Percentiles rank a stretch among this genome's conserved stretches.
Evolutionary conservation across 2,888 invertebrate species (phyloP).

Genomic region (Caprella mutica): DNA sequence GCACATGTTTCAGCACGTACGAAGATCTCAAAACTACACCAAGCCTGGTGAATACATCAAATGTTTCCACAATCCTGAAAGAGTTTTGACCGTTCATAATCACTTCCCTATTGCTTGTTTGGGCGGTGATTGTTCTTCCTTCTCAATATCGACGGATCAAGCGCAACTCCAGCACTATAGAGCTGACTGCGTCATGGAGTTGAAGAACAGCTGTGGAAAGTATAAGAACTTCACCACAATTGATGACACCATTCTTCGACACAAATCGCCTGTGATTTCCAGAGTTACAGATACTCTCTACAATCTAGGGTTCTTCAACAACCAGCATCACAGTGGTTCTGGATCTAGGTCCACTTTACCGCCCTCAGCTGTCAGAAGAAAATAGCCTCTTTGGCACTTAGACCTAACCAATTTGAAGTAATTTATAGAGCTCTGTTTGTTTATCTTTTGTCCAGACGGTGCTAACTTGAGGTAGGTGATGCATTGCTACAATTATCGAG

Average conservation of each 20-base stretch:
- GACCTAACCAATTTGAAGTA: no score
- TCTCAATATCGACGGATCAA: conserved; percentile 63
- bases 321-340: no score
- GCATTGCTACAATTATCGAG: no score
- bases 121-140: conserved; percentile 60
- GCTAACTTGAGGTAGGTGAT: no score
- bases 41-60: conserved; percentile 86
- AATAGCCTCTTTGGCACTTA: no score
- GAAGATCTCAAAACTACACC: conserved; percentile 67
- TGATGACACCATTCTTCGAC: conserved; percentile 77
- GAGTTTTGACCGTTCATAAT: conserved; percentile 76
- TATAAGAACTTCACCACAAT: conserved; percentile 67
- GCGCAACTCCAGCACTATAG: conserved; percentile 90
- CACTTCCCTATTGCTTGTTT: conserved; percentile 82
- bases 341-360: no score
- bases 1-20: conserved; percentile 60
- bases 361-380: no score
- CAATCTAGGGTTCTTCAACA: conserved; percentile 56
- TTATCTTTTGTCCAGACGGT: no score
- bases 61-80: conserved; percentile 82
- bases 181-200: conserved; percentile 75
- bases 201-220: conserved; percentile 61
- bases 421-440: no score
- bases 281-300: conserved; percentile 58
- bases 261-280: conserved; percentile 60